Evolutionary conservation across 2,113 vertebrate genomes (phyloP).

Genomic region (Actinemys pallida): DNA sequence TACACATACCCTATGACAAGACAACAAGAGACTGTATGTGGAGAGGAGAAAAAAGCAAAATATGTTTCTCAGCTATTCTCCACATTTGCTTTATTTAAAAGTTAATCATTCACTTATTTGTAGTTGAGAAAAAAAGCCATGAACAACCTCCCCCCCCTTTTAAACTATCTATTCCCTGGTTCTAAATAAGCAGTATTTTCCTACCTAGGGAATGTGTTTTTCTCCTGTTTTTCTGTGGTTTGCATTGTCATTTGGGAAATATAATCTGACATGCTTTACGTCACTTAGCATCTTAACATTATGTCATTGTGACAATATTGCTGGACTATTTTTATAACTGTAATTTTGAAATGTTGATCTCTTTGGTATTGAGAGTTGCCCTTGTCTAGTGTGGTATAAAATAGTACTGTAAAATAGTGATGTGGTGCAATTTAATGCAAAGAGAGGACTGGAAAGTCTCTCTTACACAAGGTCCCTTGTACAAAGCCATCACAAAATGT

Average conservation of each 20-base stretch:
- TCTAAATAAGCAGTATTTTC: neutral
- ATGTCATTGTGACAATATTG: slow-evolving; percentile 22
- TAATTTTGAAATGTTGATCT: neutral
- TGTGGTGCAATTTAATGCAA: neutral
- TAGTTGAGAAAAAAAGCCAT: neutral
- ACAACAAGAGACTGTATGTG: neutral
- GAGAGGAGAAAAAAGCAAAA: neutral
- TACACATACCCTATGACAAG: neutral
- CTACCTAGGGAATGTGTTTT: neutral
- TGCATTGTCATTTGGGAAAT: neutral
- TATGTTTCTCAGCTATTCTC: neutral
- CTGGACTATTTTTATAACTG: neutral
- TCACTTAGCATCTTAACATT: neutral
- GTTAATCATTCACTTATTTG: neutral
- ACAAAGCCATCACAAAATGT: neutral
- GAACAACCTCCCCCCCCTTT: neutral
- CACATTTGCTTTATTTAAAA: neutral
- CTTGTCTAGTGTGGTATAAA: neutral
- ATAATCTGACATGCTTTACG: neutral
- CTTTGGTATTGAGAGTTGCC: neutral
- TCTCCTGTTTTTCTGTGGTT: neutral
- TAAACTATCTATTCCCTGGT: neutral
- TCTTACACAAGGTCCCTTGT: neutral
- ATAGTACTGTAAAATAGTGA: neutral
- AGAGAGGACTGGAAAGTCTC: neutral